These are phyloP conservation scores for Sebastiscus albofasciatus DNA, from an alignment of 2,797 vertebrate genomes.

Conservation along the genomic window DNA sequence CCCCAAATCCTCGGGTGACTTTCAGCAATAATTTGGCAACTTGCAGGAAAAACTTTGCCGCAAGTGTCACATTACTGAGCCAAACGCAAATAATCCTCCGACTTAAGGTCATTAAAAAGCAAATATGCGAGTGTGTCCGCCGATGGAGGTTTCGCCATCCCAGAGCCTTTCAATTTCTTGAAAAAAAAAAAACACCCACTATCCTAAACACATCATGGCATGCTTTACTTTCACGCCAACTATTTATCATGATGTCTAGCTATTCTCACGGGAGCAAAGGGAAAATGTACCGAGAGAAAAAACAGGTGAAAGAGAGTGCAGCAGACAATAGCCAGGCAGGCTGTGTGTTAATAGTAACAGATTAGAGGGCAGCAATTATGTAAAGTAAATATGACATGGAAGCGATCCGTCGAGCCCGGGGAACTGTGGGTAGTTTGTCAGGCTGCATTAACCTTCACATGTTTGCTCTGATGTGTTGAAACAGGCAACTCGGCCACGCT, in stretches of 20 bases:
- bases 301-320: conserved; percentile 57
- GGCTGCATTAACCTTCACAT: conserved; percentile 83
- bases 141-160: not conserved
- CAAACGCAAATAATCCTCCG: conserved; percentile 47
- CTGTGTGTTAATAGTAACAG: conserved; percentile 74
- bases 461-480: conserved; percentile 81
- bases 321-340: conserved; percentile 57
- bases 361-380: conserved; percentile 82
- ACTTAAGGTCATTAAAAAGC: conserved; percentile 40
- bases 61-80: conserved; percentile 22
- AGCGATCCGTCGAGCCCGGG: conserved; percentile 68
- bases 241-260: conserved; percentile 66
- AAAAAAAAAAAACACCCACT: not conserved
- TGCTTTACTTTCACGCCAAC: conserved; percentile 51
- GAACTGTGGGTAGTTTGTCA: conserved; percentile 78
- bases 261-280: conserved; percentile 46
- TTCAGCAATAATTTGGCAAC: conserved; percentile 73
- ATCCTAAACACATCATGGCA: conserved; percentile 31
- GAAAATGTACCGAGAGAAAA: conserved; percentile 48
- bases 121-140: conserved; percentile 9
- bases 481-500: conserved; percentile 59
- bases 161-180: conserved; percentile 3
- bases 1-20: conserved; percentile 68
- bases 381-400: conserved; percentile 81
- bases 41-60: conserved; percentile 35